phyloP scores from a whole-genome alignment of 2,113 vertebrate species.

The Ondatra zibethicus region DNA sequence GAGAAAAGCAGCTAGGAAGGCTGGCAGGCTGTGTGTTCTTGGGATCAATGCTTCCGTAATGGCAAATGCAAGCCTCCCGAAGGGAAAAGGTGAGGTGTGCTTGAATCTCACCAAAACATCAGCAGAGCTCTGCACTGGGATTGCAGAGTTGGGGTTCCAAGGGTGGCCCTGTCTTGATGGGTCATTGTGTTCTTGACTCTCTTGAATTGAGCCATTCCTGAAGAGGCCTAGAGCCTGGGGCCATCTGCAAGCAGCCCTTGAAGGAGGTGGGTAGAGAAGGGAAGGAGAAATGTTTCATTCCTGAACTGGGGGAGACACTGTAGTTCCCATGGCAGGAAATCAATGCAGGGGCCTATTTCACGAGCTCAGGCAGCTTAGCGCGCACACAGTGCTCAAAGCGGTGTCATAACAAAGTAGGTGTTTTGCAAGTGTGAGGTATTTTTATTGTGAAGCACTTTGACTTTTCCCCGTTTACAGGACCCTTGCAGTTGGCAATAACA shows the following conservation, averaged over 20 bases:
- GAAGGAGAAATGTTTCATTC: conserved; percentile 8
- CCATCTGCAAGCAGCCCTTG: neutral
- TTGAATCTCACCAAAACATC: neutral
- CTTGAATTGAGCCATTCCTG: neutral
- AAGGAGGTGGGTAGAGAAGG: neutral
- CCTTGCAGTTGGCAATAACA: neutral
- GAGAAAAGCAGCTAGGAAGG: neutral
- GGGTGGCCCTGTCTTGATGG: neutral
- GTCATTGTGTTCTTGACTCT: neutral
- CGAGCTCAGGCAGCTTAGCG: conserved; percentile 24
- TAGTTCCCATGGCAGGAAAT: neutral
- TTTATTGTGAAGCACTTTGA: conserved; percentile 20
- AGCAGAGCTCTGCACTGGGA: neutral
- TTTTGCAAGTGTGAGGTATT: conserved; percentile 10
- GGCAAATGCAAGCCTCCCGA: fast-evolving
- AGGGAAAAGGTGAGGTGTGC: neutral
- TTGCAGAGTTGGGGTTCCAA: neutral
- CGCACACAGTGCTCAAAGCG: neutral
- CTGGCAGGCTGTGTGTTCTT: neutral
- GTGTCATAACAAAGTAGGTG: conserved; percentile 18
- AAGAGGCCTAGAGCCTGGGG: neutral
- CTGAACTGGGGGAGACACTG: neutral
- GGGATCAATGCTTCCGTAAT: neutral
- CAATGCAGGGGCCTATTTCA: neutral
- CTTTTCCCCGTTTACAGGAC: conserved; percentile 10